Conservation (phyloP, 2,797 vertebrate genomes). For the Sebastes reedi region DNA sequence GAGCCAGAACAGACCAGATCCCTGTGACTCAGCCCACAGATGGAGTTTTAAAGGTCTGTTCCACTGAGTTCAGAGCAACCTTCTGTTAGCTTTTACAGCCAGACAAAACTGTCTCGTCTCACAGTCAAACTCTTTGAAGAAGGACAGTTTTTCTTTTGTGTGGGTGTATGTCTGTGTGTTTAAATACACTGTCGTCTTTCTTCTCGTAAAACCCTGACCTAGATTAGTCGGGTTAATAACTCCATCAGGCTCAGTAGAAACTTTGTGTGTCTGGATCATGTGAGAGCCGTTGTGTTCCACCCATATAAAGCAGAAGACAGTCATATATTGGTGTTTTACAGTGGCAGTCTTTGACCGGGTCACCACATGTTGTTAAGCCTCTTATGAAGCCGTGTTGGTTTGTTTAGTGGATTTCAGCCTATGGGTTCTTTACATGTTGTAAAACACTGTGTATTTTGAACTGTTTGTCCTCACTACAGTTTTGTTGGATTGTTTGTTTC, state of each 20-base stretch:
- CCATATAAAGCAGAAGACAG: slow-evolving; percentile 14
- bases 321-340: slow-evolving; percentile 13
- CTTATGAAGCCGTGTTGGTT: slow-evolving; percentile 16
- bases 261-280: slow-evolving; percentile 34
- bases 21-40: slow-evolving; percentile 9
- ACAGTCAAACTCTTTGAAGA: not conserved
- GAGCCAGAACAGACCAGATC: not conserved
- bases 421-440: not conserved
- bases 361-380: slow-evolving; percentile 26
- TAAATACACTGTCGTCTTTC: slow-evolving; percentile 27
- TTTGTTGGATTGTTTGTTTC: not conserved
- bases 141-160: not conserved
- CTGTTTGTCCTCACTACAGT: not conserved
- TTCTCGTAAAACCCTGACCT: slow-evolving; percentile 48
- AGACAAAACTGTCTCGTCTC: not conserved
- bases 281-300: slow-evolving; percentile 18
- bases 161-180: not conserved
- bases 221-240: slow-evolving; percentile 31
- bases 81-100: not conserved
- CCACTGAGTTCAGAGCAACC: not conserved
- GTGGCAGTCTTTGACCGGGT: slow-evolving; percentile 34
- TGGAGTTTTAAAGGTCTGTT: slow-evolving; percentile 4
- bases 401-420: slow-evolving; percentile 17
- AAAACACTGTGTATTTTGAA: not conserved
- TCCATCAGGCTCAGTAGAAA: slow-evolving; percentile 8